Evolutionary conservation across 2,113 vertebrate genomes (phyloP).

Genomic region (Salvator merianae): DNA sequence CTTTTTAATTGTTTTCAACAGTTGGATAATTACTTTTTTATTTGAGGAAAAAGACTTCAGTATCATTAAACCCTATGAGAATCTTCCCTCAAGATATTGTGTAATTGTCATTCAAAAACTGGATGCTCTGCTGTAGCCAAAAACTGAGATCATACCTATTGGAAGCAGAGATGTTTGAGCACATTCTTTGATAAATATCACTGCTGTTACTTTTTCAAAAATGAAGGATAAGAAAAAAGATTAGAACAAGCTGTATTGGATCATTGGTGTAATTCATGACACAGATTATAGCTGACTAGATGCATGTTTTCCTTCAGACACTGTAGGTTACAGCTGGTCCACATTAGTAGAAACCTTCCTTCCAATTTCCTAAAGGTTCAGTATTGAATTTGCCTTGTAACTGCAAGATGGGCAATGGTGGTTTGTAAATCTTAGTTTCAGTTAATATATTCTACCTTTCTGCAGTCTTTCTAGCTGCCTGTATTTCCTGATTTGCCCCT

Average conservation of each 20-base stretch:
- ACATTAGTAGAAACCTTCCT: too few relatives aligned
- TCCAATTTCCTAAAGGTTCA: too few relatives aligned
- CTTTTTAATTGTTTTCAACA: conserved; percentile 26
- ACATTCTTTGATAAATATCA: not conserved
- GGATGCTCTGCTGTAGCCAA: not conserved
- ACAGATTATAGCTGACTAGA: not conserved
- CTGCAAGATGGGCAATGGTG: too few relatives aligned
- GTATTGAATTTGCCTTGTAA: too few relatives aligned
- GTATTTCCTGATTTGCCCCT: too few relatives aligned
- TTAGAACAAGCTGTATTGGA: not conserved
- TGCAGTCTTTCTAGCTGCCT: too few relatives aligned
- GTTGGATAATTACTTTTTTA: conserved; percentile 37
- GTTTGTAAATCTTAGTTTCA: too few relatives aligned
- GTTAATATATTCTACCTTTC: too few relatives aligned
- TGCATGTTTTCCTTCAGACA: not conserved
- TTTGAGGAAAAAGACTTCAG: conserved; percentile 1
- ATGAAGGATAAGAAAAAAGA: not conserved
- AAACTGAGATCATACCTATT: not conserved
- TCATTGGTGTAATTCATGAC: not conserved
- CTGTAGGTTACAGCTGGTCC: too few relatives aligned
- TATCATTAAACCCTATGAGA: conserved; percentile 17
- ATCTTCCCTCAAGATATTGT: conserved; percentile 22
- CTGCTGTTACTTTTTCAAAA: not conserved
- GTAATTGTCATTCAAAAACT: not conserved
- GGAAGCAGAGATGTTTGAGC: not conserved